Base-by-base conservation (phyloP, 2,888 invertebrate species). In the Pogonocherus hispidulus region DNA sequence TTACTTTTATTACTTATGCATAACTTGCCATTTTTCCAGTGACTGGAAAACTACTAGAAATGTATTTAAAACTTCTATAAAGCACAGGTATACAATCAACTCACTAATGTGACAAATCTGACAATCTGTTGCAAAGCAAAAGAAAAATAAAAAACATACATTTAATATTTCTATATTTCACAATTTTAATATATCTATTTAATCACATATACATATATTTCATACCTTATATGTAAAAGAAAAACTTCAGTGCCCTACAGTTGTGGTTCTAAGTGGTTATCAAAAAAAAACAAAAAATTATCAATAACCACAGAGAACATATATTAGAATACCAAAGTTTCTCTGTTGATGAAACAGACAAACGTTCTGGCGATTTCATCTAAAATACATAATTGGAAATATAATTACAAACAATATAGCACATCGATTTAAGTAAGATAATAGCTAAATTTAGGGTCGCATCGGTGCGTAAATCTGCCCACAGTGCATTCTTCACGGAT, bases 121-220 rank as follows among this genome's bases (percentile, higher is more conserved):
- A n/a, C n/a, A n/a, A n/a, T n/a, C n/a, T n/a, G n/a, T n/a, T n/a
- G n/a, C n/a, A n/a, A n/a, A n/a, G n/a, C n/a, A n/a, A 27, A 27
- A 16, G 23, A n/a, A 57, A 22, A 66, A 63, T 54, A 14, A 67
- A 67, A 57, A 56, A 35, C 4, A 35, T 59, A 80, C 82, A 83
- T 83, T 82, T 83, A 82, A 80, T 83, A 82, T 81, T 81, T 81
- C 83, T 84, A 84, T 84, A 83, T 83, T 83, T 83, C 83, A 83
- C 83, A 83, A 81, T 81, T 82, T 81, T 81, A 81, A 82, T 83
- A 83, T 83, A 82, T 82, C 82, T 82, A 82, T 70, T 69, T 82
- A 80, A 81, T 83, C 82, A 83, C 83, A 83, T 82, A 81, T 83
- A 83, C 81, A 82, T 82, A 81, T 81, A 82, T 80, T 77, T 79